Conservation (phyloP, 2,888 invertebrate genomes). For the Eupithecia subumbrata region DNA sequence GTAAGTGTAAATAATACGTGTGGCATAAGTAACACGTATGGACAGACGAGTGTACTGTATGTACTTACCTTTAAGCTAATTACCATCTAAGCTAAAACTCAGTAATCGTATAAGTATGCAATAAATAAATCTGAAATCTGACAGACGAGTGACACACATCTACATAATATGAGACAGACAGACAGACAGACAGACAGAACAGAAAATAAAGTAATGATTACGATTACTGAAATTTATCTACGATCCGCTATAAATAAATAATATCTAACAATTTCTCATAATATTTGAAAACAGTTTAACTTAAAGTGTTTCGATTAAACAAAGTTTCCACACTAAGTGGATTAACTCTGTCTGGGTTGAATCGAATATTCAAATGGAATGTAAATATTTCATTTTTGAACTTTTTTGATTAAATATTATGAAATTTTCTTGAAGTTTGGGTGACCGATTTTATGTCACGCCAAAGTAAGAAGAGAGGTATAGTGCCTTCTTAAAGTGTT, state of each 20-base stretch:
- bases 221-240: neutral
- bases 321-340: conserved; percentile 21
- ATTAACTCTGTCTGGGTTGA: conserved; percentile 10
- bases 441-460: too few relatives aligned
- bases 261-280: neutral
- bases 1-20: neutral
- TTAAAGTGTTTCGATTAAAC: conserved; percentile 14
- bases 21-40: neutral
- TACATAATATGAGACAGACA: neutral
- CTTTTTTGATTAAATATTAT: neutral
- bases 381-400: conserved; percentile 7
- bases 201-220: neutral
- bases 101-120: too few relatives aligned
- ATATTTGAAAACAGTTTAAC: conserved; percentile 10
- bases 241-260: neutral
- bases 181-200: neutral
- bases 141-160: neutral
- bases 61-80: too few relatives aligned
- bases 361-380: conserved; percentile 15
- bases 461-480: too few relatives aligned
- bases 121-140: too few relatives aligned
- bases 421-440: neutral
- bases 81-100: too few relatives aligned
- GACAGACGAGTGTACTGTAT: too few relatives aligned
- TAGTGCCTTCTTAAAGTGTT: too few relatives aligned